These are phyloP conservation scores for Spizella passerina DNA, from an alignment of 2,797 vertebrate genomes.

Conservation along the genomic window DNA sequence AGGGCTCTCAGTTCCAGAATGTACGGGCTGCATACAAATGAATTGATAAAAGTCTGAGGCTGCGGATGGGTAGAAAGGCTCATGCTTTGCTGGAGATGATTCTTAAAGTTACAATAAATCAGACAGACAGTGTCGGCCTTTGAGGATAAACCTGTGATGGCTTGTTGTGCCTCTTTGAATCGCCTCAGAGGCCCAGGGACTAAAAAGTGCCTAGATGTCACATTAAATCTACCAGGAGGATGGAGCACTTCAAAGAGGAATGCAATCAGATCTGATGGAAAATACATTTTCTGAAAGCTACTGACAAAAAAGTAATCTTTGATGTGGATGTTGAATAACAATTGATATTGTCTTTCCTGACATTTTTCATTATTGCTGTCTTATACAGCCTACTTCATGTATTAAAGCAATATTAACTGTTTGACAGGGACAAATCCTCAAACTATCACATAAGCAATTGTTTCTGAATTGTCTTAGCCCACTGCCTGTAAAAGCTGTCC, in stretches of 20 bases:
- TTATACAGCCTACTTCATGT: slow-evolving; percentile 91
- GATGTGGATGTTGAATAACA: slow-evolving; percentile 98
- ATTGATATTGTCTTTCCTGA: slow-evolving; percentile 98
- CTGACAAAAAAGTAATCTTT: slow-evolving; percentile 96
- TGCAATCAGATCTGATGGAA: slow-evolving; percentile 89
- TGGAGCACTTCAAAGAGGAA: slow-evolving; percentile 86
- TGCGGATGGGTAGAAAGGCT: slow-evolving; percentile 79
- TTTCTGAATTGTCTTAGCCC: slow-evolving; percentile 85
- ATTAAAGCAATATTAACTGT: slow-evolving; percentile 98
- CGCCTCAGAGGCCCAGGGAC: slow-evolving; percentile 86
- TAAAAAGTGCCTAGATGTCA: slow-evolving; percentile 88
- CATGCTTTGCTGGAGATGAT: slow-evolving; percentile 86
- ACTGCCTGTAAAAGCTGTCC: slow-evolving; percentile 82
- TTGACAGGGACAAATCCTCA: slow-evolving; percentile 92
- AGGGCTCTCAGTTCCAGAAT: slow-evolving; percentile 80
- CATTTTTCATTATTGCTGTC: slow-evolving; percentile 98
- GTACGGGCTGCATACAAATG: slow-evolving; percentile 85
- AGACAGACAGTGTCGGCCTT: slow-evolving; percentile 87
- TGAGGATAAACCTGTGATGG: slow-evolving; percentile 88
- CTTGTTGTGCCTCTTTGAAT: slow-evolving; percentile 87
- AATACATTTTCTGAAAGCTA: slow-evolving; percentile 90
- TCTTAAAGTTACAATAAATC: slow-evolving; percentile 91
- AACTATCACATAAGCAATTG: slow-evolving; percentile 86
- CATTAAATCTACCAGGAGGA: slow-evolving; percentile 87
- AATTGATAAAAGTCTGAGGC: slow-evolving; percentile 84